Evolutionary conservation across 2,113 vertebrate species (phyloP).

Genomic region (Nycticryphes semicollaris): DNA sequence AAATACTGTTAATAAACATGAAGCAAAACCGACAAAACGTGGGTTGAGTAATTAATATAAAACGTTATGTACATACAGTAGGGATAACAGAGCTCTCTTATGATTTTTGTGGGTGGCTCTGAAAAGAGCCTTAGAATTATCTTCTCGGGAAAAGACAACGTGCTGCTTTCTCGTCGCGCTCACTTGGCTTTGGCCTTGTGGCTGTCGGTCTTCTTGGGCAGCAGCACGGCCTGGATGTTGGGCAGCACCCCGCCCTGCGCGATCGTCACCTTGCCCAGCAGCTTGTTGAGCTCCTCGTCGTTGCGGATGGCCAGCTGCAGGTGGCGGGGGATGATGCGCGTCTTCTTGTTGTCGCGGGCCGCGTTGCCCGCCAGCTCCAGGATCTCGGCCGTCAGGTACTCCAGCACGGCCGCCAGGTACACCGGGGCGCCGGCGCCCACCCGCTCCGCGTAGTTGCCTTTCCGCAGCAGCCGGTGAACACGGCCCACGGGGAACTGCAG

Average conservation of each 20-base stretch:
- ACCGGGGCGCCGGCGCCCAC: constrained; percentile 85
- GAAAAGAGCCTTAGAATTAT: constrained; percentile 46
- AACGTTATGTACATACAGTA: accelerated
- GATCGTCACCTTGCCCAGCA: constrained; percentile 87
- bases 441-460: constrained; percentile 86
- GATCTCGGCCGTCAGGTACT: constrained; percentile 88
- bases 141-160: accelerated
- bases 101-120: constrained; percentile 20
- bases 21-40: not conserved
- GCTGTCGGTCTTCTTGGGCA: constrained; percentile 75
- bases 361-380: constrained; percentile 89
- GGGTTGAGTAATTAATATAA: not conserved
- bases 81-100: not conserved
- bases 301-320: constrained; percentile 89
- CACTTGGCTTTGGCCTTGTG: constrained; percentile 58
- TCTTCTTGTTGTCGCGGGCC: constrained; percentile 90
- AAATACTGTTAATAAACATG: constrained; percentile 3
- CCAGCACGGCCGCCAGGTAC: constrained; percentile 87
- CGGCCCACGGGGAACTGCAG: constrained; percentile 73
- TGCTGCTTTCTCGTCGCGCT: accelerated
- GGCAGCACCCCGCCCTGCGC: constrained; percentile 86
- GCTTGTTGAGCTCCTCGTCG: constrained; percentile 91
- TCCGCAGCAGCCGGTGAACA: constrained; percentile 78
- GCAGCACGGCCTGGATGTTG: constrained; percentile 86
- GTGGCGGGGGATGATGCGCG: constrained; percentile 88